Evolutionary conservation across 2,797 vertebrate genomes (phyloP), one percentile per base, ranked within the genome.

Genomic region (Sebastiscus tertius): DNA sequence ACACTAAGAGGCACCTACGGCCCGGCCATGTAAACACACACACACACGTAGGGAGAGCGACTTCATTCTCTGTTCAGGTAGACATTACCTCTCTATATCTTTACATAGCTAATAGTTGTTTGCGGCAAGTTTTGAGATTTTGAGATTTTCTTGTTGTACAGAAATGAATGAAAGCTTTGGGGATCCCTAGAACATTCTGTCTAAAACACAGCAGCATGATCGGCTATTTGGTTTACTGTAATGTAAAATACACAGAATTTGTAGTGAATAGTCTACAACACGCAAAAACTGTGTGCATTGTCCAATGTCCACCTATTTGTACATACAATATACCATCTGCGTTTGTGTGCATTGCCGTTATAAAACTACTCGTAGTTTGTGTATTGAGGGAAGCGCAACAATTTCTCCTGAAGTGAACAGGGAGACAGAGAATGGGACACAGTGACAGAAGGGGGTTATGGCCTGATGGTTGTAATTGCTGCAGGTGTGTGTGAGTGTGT

Each of bases 401-500:
- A 33, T 75, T 80, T 78, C 62, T 69, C 34, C 60, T 63, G 60
- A 80, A 77, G 72, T 80, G 83, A 81, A 27, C 61, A 29, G 39
- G 66, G 73, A 64, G 75, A 63, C 66, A 33, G 62, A 33, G 62
- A 46, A 26, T 42, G 42, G 79, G 81, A 72, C 83, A 75, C 58
- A 33, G 80, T 90, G 90, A 91, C 86, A 91, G 82, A 90, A 85
- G 68, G 87, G 72, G 92, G 90, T 93, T 91, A 89, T 83, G 92
- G 87, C 89, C 88, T 89, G 84, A 91, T 93, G 89, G 81, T 77
- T 93, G 91, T 93, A 94, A 94, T 94, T 92, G 92, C 90, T 83
- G 88, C 73, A 78, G 66, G 80, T 84, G 62, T 77, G 59, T 71
- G 80, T 84, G 61, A 67, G 59, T 71, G 62, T 79, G 71, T 82